Conservation (phyloP, 2,113 vertebrate species). For the Centrocercus urophasianus region DNA sequence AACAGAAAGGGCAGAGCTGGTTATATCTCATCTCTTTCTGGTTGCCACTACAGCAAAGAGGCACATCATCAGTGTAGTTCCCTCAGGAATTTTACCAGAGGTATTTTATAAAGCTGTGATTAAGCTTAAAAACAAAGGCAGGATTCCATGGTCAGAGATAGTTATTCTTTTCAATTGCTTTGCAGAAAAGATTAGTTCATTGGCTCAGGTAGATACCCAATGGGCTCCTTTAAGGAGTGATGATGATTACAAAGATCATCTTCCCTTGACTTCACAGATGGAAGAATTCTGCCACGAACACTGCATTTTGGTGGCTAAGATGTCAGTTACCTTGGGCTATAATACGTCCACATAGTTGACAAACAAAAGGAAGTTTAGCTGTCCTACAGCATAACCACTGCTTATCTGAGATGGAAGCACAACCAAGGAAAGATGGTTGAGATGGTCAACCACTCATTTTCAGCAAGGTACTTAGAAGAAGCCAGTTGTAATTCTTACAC, state of each 20-base stretch:
- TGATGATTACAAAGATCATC: neutral
- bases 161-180: neutral
- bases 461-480: neutral
- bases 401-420: neutral
- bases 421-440: neutral
- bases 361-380: neutral
- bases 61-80: neutral
- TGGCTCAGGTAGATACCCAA: neutral
- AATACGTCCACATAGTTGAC: rapidly evolving
- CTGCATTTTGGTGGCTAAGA: neutral
- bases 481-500: neutral
- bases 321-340: neutral
- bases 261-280: neutral
- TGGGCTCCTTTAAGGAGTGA: neutral
- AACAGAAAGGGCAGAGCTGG: neutral
- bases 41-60: neutral
- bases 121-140: neutral
- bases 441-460: neutral
- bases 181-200: neutral
- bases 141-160: neutral
- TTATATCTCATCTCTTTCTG: neutral
- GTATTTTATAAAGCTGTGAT: neutral
- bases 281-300: neutral
- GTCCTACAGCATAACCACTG: neutral
- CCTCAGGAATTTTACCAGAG: neutral